phyloP scores from a whole-genome alignment of 1,140 invertebrate species.

The Atta texana region DNA sequence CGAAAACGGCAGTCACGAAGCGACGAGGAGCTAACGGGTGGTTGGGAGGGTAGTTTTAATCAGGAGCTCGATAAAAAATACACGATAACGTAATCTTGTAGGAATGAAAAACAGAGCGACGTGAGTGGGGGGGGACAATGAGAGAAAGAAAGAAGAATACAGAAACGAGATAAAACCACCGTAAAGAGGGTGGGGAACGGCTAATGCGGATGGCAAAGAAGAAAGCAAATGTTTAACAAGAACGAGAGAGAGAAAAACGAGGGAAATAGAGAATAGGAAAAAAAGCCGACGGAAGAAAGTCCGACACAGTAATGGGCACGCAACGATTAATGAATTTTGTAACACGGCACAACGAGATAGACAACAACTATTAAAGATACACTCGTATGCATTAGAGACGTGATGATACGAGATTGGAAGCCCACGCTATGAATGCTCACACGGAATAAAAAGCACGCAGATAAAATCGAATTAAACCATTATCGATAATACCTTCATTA shows the following conservation, averaged over 20 bases:
- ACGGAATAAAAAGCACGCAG: slow-evolving; percentile 47
- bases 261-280: not conserved
- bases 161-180: slow-evolving; percentile 70
- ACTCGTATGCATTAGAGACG: slow-evolving; percentile 53
- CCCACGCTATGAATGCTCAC: not conserved
- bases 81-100: slow-evolving; percentile 78
- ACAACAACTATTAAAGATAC: slow-evolving; percentile 61
- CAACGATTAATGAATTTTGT: slow-evolving; percentile 76
- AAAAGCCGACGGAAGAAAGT: slow-evolving; percentile 8
- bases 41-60: slow-evolving; percentile 73
- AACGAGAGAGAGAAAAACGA: slow-evolving; percentile 52
- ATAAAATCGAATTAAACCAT: slow-evolving; percentile 7
- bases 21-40: slow-evolving; percentile 17
- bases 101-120: slow-evolving; percentile 73
- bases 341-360: slow-evolving; percentile 61
- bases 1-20: slow-evolving; percentile 61
- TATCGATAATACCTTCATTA: slow-evolving; percentile 40
- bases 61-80: slow-evolving; percentile 77
- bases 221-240: slow-evolving; percentile 74
- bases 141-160: slow-evolving; percentile 34
- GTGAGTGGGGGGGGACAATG: not conserved
- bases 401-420: not conserved
- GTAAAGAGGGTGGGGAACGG: slow-evolving; percentile 58
- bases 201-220: slow-evolving; percentile 69
- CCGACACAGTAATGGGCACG: slow-evolving; percentile 50